Conservation (phyloP, 2,888 invertebrate species). For the Brachynemurus nebulosus region DNA sequence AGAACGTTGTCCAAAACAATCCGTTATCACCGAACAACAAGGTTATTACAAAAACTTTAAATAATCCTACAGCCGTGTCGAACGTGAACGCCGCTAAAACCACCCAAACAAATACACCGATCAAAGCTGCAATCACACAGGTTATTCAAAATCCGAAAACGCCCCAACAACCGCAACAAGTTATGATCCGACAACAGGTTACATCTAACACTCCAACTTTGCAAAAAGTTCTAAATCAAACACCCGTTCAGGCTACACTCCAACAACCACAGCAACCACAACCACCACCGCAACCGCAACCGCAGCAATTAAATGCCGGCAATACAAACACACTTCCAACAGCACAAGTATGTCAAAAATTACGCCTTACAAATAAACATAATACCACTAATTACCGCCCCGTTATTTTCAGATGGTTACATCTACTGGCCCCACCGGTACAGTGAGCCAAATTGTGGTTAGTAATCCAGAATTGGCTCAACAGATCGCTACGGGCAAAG, state of each 20-base stretch:
- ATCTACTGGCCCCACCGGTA: constrained; percentile 26
- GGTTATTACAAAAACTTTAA: constrained; percentile 19
- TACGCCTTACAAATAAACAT: too few relatives aligned
- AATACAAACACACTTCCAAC: background rate
- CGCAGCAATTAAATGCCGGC: constrained; percentile 19
- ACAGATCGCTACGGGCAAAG: constrained; percentile 68
- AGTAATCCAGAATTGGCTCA: constrained; percentile 65
- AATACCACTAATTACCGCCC: too few relatives aligned
- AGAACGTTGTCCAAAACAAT: constrained; percentile 23
- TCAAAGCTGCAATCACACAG: constrained; percentile 22
- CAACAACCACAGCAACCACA: constrained; percentile 23
- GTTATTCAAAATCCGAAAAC: constrained; percentile 15
- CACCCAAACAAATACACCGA: constrained; percentile 25
- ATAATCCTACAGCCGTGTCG: constrained; percentile 28
- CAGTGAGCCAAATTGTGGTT: constrained; percentile 54
- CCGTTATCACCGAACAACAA: constrained; percentile 19
- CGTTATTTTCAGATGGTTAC: constrained; percentile 34
- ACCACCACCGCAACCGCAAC: constrained; percentile 20
- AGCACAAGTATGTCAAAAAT: constrained; percentile 5
- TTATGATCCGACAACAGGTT: constrained; percentile 25
- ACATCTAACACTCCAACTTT: constrained; percentile 25
- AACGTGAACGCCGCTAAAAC: constrained; percentile 27
- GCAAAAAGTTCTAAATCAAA: constrained; percentile 27
- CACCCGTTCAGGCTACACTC: constrained; percentile 27
- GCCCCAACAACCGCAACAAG: constrained; percentile 24